Percentiles rank a stretch among this genome's conserved stretches.
phyloP scores from a whole-genome alignment of 2,113 vertebrate species.

The Sinocyclocheilus maitianheensis region DNA sequence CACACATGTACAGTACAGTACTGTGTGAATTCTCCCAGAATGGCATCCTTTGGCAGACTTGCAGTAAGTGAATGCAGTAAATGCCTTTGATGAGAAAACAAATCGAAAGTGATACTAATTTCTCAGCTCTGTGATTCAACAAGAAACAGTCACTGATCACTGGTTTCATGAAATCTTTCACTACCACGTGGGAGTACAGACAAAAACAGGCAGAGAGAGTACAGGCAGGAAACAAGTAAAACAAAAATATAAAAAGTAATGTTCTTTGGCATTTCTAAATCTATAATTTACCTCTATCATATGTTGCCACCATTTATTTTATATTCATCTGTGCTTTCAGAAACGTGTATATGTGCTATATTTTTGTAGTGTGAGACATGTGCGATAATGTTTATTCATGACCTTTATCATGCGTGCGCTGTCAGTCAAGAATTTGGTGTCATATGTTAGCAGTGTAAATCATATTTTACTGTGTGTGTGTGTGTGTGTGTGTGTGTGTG shows the following conservation, averaged over 20 bases:
- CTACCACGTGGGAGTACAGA: neutral
- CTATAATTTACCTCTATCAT: neutral
- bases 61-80: constrained; percentile 7
- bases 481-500: neutral
- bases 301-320: neutral
- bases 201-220: neutral
- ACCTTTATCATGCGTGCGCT: neutral
- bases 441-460: neutral
- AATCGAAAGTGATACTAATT: constrained; percentile 65
- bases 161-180: neutral
- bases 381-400: neutral
- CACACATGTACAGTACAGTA: neutral
- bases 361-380: neutral
- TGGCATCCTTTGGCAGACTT: neutral
- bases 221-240: neutral
- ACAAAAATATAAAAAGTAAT: neutral
- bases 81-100: constrained; percentile 35
- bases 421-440: neutral
- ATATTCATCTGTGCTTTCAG: neutral
- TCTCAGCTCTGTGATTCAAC: constrained; percentile 63
- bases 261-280: constrained; percentile 11
- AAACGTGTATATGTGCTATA: constrained; percentile 14
- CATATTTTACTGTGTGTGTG: neutral
- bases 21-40: neutral
- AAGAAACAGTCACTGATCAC: constrained; percentile 20